Evolutionary conservation across 1,140 invertebrate species (phyloP).

Genomic region (Saccostrea glomerata): DNA sequence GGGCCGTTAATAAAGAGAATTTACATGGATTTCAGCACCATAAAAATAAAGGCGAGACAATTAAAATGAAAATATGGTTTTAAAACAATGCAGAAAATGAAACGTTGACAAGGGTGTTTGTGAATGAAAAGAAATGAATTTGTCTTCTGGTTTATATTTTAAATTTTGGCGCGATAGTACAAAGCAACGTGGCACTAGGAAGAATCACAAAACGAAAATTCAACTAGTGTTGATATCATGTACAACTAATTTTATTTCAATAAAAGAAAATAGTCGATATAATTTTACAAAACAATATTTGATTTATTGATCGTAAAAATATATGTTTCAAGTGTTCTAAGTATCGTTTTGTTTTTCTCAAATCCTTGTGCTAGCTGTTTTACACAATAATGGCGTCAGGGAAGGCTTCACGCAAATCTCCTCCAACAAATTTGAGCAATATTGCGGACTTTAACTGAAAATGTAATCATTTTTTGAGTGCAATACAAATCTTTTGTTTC

Average conservation of each 20-base stretch:
- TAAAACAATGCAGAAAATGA: too few relatives aligned
- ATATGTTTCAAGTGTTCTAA: not conserved
- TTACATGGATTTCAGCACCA: too few relatives aligned
- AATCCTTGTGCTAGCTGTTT: not conserved
- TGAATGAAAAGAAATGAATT: not conserved
- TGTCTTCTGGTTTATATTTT: not conserved
- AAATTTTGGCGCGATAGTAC: not conserved
- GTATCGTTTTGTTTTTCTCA: not conserved
- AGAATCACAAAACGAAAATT: constrained; percentile 1
- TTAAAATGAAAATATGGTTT: too few relatives aligned
- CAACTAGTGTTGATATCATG: not conserved
- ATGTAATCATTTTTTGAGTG: constrained; percentile 42
- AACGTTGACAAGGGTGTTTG: not conserved
- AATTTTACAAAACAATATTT: not conserved
- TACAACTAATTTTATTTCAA: too few relatives aligned
- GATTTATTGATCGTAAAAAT: not conserved
- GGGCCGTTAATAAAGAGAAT: too few relatives aligned
- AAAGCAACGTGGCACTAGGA: not conserved
- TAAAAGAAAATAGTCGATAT: not conserved
- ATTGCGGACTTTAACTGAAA: constrained; percentile 53
- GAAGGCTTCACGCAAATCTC: constrained; percentile 42
- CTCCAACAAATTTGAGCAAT: constrained; percentile 30
- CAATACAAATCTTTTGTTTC: not conserved
- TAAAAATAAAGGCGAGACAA: too few relatives aligned
- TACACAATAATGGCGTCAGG: constrained; percentile 46